phyloP scores from a whole-genome alignment of 2,888 invertebrate genomes.

The Rhaphigaster nebulosa region DNA sequence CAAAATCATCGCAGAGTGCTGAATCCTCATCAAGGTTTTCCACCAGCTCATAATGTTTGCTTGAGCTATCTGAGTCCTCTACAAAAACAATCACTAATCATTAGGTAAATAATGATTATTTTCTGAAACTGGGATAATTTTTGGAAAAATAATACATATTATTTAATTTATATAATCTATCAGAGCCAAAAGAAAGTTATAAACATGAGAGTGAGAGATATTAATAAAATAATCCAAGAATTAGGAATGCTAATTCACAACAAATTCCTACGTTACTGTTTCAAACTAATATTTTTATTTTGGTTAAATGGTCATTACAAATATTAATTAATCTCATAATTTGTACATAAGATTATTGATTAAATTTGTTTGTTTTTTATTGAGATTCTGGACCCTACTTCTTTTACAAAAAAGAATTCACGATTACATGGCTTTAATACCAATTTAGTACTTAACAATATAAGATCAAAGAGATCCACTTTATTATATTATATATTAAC shows the following conservation, averaged over 20 bases:
- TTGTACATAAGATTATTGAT: neutral
- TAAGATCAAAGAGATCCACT: neutral
- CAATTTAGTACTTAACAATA: no score
- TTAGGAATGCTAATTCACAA: neutral
- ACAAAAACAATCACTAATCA: neutral
- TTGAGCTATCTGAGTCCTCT: conserved; percentile 63
- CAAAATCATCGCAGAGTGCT: conserved; percentile 64
- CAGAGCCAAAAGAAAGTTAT: neutral
- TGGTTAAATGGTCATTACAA: no score
- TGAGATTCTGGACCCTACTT: neutral
- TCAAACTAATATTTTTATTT: no score
- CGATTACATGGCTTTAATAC: no score
- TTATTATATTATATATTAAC: no score
- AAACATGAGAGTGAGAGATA: neutral
- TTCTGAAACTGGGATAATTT: neutral
- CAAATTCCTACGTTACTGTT: neutral
- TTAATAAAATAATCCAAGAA: neutral
- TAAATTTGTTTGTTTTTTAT: neutral
- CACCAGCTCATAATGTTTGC: conserved; percentile 62
- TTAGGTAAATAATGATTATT: neutral
- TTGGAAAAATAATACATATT: neutral
- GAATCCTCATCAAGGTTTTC: conserved; percentile 64
- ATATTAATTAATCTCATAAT: neutral
- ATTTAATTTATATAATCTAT: neutral
- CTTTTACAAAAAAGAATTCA: neutral